A percentile compares a stretch with the other conserved stretches of the same genome.
Conservation (phyloP, 1,140 invertebrate species). For the Melanaphis sacchari region DNA sequence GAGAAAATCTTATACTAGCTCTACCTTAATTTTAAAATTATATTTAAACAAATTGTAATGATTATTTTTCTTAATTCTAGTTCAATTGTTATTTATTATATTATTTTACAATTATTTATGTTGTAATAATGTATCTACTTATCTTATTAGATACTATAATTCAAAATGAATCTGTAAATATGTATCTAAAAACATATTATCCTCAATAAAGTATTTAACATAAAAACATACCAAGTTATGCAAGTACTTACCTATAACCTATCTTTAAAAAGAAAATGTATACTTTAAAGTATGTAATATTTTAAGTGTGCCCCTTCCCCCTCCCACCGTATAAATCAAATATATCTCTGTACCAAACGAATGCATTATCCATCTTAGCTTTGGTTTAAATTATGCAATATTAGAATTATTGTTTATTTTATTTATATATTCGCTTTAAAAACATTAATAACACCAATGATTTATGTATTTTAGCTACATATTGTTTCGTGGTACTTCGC, state of each 20-base stretch:
- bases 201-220: background rate
- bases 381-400: no score
- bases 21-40: no score
- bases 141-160: background rate
- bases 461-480: conserved; percentile 66
- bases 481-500: conserved; percentile 72
- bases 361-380: no score
- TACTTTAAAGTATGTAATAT: no score
- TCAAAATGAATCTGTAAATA: background rate
- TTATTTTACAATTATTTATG: background rate
- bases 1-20: no score
- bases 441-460: background rate
- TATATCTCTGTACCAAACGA: no score
- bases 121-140: background rate
- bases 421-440: background rate
- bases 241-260: no score
- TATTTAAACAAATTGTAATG: no score
- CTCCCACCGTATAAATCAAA: no score
- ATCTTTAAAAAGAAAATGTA: no score
- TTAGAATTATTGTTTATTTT: background rate
- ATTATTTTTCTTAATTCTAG: no score
- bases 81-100: background rate
- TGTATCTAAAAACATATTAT: background rate
- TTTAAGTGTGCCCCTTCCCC: no score
- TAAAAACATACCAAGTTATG: background rate